Conservation (phyloP, 2,113 vertebrate species). For the Rhizomys pruinosus region DNA sequence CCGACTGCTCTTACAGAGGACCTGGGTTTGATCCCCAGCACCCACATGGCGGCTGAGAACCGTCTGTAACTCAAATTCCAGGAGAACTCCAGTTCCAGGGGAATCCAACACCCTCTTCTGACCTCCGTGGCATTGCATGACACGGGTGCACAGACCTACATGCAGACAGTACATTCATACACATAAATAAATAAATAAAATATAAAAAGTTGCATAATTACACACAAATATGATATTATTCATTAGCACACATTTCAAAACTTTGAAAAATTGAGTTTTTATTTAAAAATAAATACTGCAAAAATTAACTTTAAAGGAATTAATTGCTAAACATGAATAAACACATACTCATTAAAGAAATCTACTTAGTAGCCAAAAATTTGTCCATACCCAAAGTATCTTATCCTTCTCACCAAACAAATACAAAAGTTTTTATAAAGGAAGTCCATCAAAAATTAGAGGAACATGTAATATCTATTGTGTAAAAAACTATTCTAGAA, state of each 20-base stretch:
- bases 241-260: conserved; percentile 41
- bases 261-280: conserved; percentile 37
- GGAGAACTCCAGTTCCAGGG: too few species aligned
- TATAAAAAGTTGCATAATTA: too few species aligned
- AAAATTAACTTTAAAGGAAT: conserved; percentile 39
- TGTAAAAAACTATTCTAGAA: conserved; percentile 35
- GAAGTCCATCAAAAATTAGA: conserved; percentile 35
- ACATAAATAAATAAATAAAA: too few species aligned
- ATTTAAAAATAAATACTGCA: not conserved
- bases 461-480: not conserved
- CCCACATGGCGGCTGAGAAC: too few species aligned
- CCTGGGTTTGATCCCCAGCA: too few species aligned
- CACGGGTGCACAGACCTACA: too few species aligned
- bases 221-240: conserved; percentile 6
- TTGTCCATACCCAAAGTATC: not conserved
- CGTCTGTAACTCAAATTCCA: too few species aligned
- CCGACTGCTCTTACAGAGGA: too few species aligned
- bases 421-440: conserved; percentile 40
- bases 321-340: conserved; percentile 50
- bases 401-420: conserved; percentile 25
- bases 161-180: too few species aligned
- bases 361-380: conserved; percentile 24
- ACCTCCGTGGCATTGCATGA: too few species aligned
- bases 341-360: conserved; percentile 13
- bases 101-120: too few species aligned